Base-by-base conservation (phyloP, 2,113 vertebrate genomes). In the Ptilonorhynchus violaceus region DNA sequence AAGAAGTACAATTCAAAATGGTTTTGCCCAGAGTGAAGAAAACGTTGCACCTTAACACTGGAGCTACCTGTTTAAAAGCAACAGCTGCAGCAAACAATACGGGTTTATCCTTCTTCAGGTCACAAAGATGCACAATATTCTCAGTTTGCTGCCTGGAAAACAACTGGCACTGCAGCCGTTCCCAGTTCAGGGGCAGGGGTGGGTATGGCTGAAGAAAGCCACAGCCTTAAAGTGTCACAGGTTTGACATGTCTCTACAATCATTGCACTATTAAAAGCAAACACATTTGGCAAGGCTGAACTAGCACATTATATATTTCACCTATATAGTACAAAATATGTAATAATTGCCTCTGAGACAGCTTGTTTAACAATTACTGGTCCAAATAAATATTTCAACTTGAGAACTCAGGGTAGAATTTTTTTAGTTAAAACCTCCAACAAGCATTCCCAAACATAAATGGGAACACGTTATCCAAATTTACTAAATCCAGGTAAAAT, bases 201-300 rank as follows among this genome's bases (percentile, higher is more conserved):
- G 67, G 46, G 75, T 39, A 52, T 11, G 95, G 72, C 89, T 64
- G 67, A 90, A 96, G 83, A 83, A 94, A 94, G 94, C 91, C 97
- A 97, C 93, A 97, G 96, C 92, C 95, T 94, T 93, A 44, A 91
- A 97, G 97, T 56, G 67, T 97, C 97, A 96, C 91, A 95, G 90
- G 88, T 97, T 42, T 92, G 75, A 88, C 58, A 59, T 23, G 69
- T 93, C 92, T 95, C 94, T 96, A 96, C 97, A 97, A 97, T 96
- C 97, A 96, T 37, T 93, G 86, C 91, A 94, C 62, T 80, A 77
- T 78, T 82, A 96, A 94, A 95, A 96, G 96, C 89, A 95, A 96
- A 93, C 80, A 69, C 66, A 69, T 90, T 88, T 92, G 86, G 92
- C 96, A 97, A 97, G 85, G 90, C 94, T 88, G 94, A 96, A 98